Conservation (phyloP, 2,888 invertebrate species). For the Nymphalis c-album region DNA sequence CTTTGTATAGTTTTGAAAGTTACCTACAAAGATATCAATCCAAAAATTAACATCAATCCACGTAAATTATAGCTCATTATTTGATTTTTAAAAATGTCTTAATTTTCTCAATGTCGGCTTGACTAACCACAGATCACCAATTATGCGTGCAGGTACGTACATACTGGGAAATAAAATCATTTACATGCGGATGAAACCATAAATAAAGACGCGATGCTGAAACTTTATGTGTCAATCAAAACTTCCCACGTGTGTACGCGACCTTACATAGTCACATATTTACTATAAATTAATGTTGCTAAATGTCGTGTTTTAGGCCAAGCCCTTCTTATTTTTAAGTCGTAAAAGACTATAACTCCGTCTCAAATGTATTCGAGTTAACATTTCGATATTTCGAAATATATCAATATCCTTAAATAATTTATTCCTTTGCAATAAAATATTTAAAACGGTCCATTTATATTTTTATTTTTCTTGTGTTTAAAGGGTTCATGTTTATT, state of each 20-base stretch:
- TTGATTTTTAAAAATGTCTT: no score
- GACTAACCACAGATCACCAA: constrained; percentile 23
- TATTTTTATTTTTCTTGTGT: background rate
- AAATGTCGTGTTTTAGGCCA: constrained; percentile 28
- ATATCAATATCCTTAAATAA: background rate
- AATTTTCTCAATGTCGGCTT: background rate
- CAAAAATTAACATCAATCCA: no score
- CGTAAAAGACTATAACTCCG: constrained; percentile 22
- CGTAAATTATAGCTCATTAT: no score
- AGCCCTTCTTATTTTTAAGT: constrained; percentile 27
- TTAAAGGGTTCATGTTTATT: background rate
- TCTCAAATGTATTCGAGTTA: constrained; percentile 18
- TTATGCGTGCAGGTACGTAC: constrained; percentile 21
- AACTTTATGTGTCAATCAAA: background rate
- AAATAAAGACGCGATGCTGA: no score
- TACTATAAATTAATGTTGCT: constrained; percentile 12
- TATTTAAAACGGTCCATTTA: background rate
- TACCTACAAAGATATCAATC: no score
- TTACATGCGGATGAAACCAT: background rate
- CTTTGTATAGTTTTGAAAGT: no score
- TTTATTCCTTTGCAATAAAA: background rate
- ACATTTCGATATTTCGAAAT: constrained; percentile 15
- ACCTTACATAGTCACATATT: constrained; percentile 6
- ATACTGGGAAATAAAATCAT: constrained; percentile 7
- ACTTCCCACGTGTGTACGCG: constrained; percentile 4